These are phyloP conservation scores for Hermatobates lingyangjiaoensis DNA, from an alignment of 1,140 invertebrate genomes.

Conservation along the genomic window DNA sequence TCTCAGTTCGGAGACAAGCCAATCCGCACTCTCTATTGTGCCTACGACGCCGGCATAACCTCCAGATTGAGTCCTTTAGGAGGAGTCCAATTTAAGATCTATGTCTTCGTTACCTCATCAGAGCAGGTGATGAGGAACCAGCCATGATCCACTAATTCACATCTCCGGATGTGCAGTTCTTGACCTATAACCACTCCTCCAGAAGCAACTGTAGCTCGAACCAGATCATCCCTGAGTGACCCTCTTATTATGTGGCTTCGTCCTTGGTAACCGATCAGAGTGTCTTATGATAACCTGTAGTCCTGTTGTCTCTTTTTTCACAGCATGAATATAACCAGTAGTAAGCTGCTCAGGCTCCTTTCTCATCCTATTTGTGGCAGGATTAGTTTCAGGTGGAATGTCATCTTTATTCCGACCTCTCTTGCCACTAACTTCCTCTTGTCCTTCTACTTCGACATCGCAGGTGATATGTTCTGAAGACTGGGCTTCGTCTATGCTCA, in stretches of 20 bases:
- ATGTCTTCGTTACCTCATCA: background rate
- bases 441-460: no score
- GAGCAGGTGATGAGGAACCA: background rate
- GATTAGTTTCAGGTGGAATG: no score
- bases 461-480: no score
- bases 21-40: background rate
- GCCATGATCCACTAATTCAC: background rate
- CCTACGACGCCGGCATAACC: background rate
- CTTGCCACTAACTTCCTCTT: no score
- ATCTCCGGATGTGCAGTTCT: background rate
- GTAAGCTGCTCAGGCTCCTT: no score
- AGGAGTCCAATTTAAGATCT: background rate
- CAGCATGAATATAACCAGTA: background rate
- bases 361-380: background rate
- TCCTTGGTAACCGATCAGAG: background rate
- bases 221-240: background rate
- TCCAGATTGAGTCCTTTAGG: background rate
- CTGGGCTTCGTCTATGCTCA: no score
- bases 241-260: background rate
- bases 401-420: constrained; percentile 8
- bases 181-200: background rate
- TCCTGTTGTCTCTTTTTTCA: background rate
- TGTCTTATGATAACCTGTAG: background rate
- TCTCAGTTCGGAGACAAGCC: background rate
- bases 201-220: background rate